Evolutionary conservation across 2,113 vertebrate species (phyloP).

Genomic region (Gadus chalcogrammus): DNA sequence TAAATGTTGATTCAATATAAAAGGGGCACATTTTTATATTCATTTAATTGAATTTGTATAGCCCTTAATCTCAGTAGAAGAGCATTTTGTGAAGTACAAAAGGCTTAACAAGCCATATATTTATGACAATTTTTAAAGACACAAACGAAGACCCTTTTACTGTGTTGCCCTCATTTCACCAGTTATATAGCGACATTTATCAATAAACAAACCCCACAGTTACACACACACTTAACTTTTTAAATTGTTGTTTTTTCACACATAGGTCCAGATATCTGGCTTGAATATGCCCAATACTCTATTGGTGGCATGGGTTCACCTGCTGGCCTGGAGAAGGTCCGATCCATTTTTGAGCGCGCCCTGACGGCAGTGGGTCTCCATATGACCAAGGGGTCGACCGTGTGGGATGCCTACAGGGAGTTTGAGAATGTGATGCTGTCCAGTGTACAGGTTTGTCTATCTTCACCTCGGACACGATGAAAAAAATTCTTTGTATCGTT

Average conservation of each 20-base stretch:
- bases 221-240: background rate
- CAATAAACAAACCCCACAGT: too few relatives aligned
- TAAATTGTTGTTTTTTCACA: background rate
- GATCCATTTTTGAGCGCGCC: conserved; percentile 86
- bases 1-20: too few relatives aligned
- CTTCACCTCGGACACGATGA: background rate
- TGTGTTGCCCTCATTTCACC: too few relatives aligned
- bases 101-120: too few relatives aligned
- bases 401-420: conserved; percentile 95
- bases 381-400: conserved; percentile 84
- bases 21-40: too few relatives aligned
- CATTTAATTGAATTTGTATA: too few relatives aligned
- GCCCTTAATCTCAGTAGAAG: too few relatives aligned
- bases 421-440: conserved; percentile 92
- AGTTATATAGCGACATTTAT: background rate
- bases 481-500: too few relatives aligned
- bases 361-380: conserved; percentile 90
- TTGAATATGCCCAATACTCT: conserved; percentile 96
- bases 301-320: conserved; percentile 91
- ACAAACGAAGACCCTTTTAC: too few relatives aligned
- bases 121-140: background rate
- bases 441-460: conserved; percentile 83
- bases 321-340: conserved; percentile 87
- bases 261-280: conserved; percentile 94
- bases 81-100: too few relatives aligned